Evolutionary conservation across 2,113 vertebrate genomes (phyloP).

Genomic region (Oreamnos americanus): DNA sequence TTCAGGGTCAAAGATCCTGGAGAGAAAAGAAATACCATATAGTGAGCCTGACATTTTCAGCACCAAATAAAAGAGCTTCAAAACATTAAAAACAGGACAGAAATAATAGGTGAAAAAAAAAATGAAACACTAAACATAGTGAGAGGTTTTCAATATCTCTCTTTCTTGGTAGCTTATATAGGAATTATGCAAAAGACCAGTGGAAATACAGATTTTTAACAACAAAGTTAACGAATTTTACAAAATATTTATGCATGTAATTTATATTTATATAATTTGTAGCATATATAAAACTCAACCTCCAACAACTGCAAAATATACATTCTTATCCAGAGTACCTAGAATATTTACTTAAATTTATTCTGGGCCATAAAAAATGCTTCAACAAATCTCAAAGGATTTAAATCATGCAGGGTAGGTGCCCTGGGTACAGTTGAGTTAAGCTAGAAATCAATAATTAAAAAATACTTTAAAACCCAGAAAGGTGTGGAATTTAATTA

Average conservation of each 20-base stretch:
- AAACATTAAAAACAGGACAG: background rate
- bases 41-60: background rate
- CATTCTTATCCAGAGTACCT: background rate
- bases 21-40: background rate
- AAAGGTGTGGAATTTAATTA: slow-evolving; percentile 67
- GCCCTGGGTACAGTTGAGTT: background rate
- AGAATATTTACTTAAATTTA: slow-evolving; percentile 43
- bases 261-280: background rate
- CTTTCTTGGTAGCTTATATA: background rate
- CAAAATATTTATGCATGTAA: background rate
- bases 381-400: slow-evolving; percentile 23
- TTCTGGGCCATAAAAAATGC: background rate
- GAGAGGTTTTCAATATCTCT: background rate
- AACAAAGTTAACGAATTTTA: slow-evolving; percentile 14
- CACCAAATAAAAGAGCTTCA: background rate
- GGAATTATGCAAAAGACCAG: background rate
- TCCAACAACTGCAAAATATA: background rate
- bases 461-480: slow-evolving; percentile 47
- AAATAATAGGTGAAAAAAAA: background rate
- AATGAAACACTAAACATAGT: background rate
- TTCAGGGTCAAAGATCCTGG: background rate
- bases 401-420: slow-evolving; percentile 22
- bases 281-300: background rate
- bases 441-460: slow-evolving; percentile 62
- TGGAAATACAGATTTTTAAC: background rate